Conservation (phyloP, 2,888 invertebrate genomes). For the Tachystola acroxantha region DNA sequence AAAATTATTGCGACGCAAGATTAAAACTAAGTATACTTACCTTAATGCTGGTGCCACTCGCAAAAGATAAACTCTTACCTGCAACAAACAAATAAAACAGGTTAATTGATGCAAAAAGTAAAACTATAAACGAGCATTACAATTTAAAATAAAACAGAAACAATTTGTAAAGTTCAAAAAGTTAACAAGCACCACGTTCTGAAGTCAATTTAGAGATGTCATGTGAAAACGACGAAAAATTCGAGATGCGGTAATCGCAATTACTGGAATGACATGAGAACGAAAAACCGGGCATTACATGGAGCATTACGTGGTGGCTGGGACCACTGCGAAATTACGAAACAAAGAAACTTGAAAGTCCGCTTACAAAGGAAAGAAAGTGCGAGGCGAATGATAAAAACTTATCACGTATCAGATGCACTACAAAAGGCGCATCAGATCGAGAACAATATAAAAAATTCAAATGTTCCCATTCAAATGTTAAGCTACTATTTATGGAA, state of each 20-base stretch:
- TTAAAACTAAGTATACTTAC: constrained; percentile 31
- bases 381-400: constrained; percentile 38
- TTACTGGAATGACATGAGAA: constrained; percentile 54
- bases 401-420: constrained; percentile 36
- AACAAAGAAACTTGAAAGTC: constrained; percentile 66
- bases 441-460: constrained; percentile 19
- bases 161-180: constrained; percentile 37
- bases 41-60: constrained; percentile 18
- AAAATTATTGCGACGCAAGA: background rate
- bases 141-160: constrained; percentile 20
- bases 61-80: constrained; percentile 48
- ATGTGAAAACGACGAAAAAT: constrained; percentile 41
- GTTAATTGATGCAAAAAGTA: constrained; percentile 17
- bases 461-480: constrained; percentile 10
- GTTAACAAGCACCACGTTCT: constrained; percentile 45
- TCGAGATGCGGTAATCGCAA: constrained; percentile 51
- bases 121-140: constrained; percentile 7
- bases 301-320: constrained; percentile 52
- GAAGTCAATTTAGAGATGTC: constrained; percentile 19
- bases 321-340: constrained; percentile 59
- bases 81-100: constrained; percentile 43
- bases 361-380: constrained; percentile 58
- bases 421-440: constrained; percentile 27
- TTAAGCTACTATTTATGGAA: constrained; percentile 19
- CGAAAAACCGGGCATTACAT: constrained; percentile 48